Percentiles rank a stretch among this genome's conserved stretches.
phyloP scores from a whole-genome alignment of 2,113 vertebrate species.

The Cardinalis cardinalis region DNA sequence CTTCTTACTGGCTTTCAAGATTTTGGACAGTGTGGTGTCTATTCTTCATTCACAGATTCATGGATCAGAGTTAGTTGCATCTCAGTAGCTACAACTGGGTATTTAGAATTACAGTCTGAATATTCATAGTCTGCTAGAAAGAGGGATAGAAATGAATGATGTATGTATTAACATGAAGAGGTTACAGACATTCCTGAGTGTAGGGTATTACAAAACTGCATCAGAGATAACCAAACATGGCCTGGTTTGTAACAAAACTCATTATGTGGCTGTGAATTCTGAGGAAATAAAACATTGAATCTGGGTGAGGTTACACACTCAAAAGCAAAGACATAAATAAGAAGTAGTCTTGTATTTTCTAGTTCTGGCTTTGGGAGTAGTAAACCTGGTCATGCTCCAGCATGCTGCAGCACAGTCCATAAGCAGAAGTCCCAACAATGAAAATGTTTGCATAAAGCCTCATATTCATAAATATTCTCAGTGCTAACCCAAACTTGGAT shows the following conservation, averaged over 20 bases:
- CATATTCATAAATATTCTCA: background rate
- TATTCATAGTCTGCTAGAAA: background rate
- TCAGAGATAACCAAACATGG: background rate
- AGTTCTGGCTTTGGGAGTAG: background rate
- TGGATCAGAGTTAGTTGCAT: constrained; percentile 47
- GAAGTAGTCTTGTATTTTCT: background rate
- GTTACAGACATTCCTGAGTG: background rate
- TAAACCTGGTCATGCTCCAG: background rate
- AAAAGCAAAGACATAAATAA: background rate
- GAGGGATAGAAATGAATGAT: background rate
- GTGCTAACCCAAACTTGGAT: background rate
- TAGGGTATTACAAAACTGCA: background rate
- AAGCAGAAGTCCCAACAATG: background rate
- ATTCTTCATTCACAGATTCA: constrained; percentile 34
- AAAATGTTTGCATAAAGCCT: background rate
- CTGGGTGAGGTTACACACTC: background rate
- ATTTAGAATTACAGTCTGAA: constrained; percentile 20
- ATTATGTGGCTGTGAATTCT: background rate
- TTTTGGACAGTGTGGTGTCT: constrained; percentile 4
- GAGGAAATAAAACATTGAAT: background rate
- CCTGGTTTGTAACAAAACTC: background rate
- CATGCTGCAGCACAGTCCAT: background rate
- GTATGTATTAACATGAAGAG: background rate
- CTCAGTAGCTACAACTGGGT: constrained; percentile 7
- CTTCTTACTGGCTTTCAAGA: constrained; percentile 52